Conservation (phyloP, 2,888 invertebrate species). For the Nebria brevicollis region DNA sequence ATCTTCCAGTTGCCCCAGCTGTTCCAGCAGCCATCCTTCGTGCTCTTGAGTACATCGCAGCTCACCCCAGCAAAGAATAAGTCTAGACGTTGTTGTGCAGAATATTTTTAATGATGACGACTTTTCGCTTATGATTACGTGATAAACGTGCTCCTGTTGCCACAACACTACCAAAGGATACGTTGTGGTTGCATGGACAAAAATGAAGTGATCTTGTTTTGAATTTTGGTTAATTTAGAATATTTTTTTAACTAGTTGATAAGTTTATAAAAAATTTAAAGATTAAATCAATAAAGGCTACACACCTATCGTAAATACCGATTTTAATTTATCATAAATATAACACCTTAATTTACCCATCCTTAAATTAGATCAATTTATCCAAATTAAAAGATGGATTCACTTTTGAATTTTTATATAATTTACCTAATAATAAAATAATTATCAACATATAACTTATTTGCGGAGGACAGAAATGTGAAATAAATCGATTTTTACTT, state of each 20-base stretch:
- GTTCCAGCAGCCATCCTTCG: conserved; percentile 68
- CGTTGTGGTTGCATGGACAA: not conserved
- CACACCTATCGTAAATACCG: conserved; percentile 29
- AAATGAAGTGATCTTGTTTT: not conserved
- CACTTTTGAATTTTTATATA: no score
- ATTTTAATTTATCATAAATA: conserved; percentile 7
- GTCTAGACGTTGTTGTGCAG: no score
- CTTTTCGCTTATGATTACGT: no score
- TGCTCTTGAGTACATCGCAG: conserved; percentile 62
- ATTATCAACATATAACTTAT: no score
- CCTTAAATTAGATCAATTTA: no score
- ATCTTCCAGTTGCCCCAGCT: conserved; percentile 60
- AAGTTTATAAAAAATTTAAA: conserved; percentile 39
- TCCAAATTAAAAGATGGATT: no score
- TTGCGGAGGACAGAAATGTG: no score
- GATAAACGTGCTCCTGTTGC: conserved; percentile 57
- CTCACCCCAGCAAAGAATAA: no score
- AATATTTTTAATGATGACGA: no score
- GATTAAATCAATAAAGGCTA: conserved; percentile 36
- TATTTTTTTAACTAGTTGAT: conserved; percentile 35
- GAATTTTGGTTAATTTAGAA: conserved; percentile 28
- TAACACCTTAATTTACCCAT: not conserved
- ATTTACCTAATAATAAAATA: no score
- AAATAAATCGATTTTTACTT: no score
- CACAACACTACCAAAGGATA: conserved; percentile 55